Evolutionary conservation across 2,797 vertebrate genomes (phyloP), one percentile per base, ranked within the genome.

Genomic region (Silurus aristotelis): DNA sequence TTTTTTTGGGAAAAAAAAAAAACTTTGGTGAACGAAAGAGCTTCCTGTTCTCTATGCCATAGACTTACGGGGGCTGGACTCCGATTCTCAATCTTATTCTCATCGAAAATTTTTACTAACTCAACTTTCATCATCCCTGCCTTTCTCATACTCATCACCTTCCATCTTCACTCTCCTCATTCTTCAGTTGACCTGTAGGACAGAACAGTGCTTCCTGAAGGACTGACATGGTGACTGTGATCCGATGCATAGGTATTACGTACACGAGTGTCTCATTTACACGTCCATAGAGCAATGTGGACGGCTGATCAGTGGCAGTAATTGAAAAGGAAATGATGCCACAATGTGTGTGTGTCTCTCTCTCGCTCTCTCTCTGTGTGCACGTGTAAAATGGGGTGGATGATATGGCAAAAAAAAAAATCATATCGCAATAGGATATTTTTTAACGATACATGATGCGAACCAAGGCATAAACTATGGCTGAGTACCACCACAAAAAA

Each of bases 11-110:
- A 38, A 38, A 38, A 63, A 48, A 38, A 20, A 38, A 63, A 52
- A 31, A 80, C 61, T 55, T 81, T 81, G 91, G 90, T 68, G 84
- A 87, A 80, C 79, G 73, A 70, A 93, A 93, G 93, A 93, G 93
- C 93, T 95, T 94, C 94, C 94, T 93, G 91, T 94, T 95, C 93
- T 94, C 92, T 93, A 92, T 95, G 93, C 95, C 94, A 95, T 93
- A 94, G 93, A 96, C 94, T 94, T 94, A 93, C 91, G 93, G 94
- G 94, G 95, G 94, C 94, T 95, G 95, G 95, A 94, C 94, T 95
- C 95, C 94, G 92, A 90, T 85, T 84, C 77, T 81, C 76, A 68
- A 70, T 58, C 48, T 43, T 43, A 63, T 55, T 60, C 46, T 61
- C 89, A 75, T 88, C 73, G 58, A 9, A 17, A 67, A 86, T 66